Evolutionary conservation across 2,888 invertebrate genomes (phyloP), one percentile per base, ranked within the genome.

Genomic region (Coelinius sp.): DNA sequence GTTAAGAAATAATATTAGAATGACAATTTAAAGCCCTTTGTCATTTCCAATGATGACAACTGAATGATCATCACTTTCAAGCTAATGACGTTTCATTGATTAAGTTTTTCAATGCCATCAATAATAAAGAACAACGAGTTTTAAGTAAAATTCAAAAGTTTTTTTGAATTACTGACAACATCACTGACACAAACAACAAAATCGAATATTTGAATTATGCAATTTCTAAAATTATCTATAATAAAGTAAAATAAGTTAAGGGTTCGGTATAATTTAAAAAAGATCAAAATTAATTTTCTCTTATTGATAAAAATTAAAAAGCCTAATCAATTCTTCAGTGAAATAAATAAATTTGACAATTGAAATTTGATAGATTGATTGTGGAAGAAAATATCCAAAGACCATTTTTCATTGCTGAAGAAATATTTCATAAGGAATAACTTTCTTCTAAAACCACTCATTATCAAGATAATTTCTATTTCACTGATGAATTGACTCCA

Each of bases 131-230:
- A 53, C 27, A 25, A 53, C 12, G 3, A 14, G 25, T 14, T 25
- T 53, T 53, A 49, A 52, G 53, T 22, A 53, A 6, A 53, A 53
- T 14, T 53, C 25, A n/a, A 53, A 53, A n/a, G 41, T 12, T 41
- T 41, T 10, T 7, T 35, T 35, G 35, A 35, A 35, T 35, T 7
- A 7, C 10, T 35, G 35, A 10, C 35, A 6, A 35, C 35, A 1
- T 8, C 35, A 35, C 6, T 35, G 35, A 35, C 35, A 35, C n/a
- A 35, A 10, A 10, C 35, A 1, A 10, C 7, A 1, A 3, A 35
- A 6, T 10, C 7, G 35, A 35, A 35, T 35, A 10, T 10, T 1
- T 6, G 35, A 35, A 35, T 35, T 10, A 35, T 35, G 7, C 35
- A 35, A 35, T 35, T 35, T 7, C 5, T 35, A 35, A 10, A 35